Evolutionary conservation across 1,140 invertebrate species (phyloP).

Genomic region (Druon quercuslanigerum): DNA sequence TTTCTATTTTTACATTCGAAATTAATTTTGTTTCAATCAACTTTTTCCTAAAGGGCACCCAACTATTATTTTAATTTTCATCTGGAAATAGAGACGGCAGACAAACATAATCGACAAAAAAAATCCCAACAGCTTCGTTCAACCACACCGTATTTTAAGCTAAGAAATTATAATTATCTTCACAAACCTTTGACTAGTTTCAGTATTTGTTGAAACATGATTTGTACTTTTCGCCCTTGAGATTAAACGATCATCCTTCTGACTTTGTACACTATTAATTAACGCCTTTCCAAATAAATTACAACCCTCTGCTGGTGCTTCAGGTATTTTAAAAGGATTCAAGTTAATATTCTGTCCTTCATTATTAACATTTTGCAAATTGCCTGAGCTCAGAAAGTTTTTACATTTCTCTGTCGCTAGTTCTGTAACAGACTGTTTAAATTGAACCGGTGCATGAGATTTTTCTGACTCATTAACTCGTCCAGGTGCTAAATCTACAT

Average conservation of each 20-base stretch:
- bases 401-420: not conserved
- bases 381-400: not conserved
- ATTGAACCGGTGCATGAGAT: not conserved
- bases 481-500: not conserved
- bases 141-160: too few relatives aligned
- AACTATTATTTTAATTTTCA: too few relatives aligned
- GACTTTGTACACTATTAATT: not conserved
- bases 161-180: not conserved
- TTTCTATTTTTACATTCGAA: constrained; percentile 8
- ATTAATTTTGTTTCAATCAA: not conserved
- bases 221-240: constrained; percentile 32
- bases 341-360: not conserved
- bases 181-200: constrained; percentile 33
- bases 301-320: not conserved
- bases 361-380: not conserved
- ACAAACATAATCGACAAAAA: too few relatives aligned
- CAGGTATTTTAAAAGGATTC: constrained; percentile 19
- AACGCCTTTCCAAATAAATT: constrained; percentile 5
- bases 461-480: not conserved
- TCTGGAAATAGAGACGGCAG: too few relatives aligned
- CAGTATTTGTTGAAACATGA: constrained; percentile 32
- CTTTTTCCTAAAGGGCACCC: too few relatives aligned
- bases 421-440: not conserved
- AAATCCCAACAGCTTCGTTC: too few relatives aligned
- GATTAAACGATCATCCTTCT: not conserved